Conservation (phyloP, 2,113 vertebrate genomes). For the Labeo catla region DNA sequence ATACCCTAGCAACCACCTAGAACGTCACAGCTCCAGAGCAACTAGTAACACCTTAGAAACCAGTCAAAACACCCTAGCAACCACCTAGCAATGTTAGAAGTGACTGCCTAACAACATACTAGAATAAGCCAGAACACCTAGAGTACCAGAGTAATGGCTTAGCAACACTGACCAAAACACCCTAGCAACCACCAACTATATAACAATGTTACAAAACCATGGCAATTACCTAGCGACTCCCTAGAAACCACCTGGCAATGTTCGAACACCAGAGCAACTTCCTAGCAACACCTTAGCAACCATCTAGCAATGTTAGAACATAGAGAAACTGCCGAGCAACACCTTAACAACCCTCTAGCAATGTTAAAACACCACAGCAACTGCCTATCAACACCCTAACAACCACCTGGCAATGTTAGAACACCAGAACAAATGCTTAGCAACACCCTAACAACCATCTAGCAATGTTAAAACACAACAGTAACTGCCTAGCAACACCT, state of each 20-base stretch:
- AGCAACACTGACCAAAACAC: neutral
- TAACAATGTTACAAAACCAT: neutral
- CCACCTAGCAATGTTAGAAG: neutral
- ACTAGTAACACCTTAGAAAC: neutral
- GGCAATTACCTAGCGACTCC: rapidly evolving
- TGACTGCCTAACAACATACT: neutral
- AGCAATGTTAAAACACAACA: neutral
- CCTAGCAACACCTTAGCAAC: neutral
- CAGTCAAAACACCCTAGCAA: neutral
- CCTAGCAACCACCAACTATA: neutral
- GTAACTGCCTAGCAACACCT: neutral
- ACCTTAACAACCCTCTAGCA: neutral
- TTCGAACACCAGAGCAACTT: neutral
- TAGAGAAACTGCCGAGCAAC: neutral
- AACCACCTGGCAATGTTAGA: neutral
- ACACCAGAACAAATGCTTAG: neutral
- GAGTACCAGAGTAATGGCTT: neutral
- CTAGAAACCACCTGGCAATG: neutral
- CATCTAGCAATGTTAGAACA: neutral
- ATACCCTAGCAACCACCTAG: neutral
- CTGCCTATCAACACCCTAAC: neutral
- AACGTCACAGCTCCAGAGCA: neutral
- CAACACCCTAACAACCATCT: too few species aligned
- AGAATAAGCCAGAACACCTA: neutral
- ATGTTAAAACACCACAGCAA: neutral